Evolutionary conservation across 1,140 invertebrate genomes (phyloP).

Genomic region (Diuraphis noxia): DNA sequence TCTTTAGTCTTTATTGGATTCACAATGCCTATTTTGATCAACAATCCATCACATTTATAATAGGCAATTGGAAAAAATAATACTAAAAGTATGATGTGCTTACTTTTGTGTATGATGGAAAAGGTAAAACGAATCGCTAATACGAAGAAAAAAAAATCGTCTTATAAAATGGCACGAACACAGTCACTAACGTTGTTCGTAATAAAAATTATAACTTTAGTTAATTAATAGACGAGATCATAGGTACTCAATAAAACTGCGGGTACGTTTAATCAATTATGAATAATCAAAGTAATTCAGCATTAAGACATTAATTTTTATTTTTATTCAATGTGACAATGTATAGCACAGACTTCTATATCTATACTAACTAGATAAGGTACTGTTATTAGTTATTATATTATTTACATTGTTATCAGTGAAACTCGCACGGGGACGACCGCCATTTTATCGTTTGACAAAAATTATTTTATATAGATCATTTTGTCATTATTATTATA

Average conservation of each 20-base stretch:
- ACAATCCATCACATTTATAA: neutral
- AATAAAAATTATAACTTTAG: too few relatives aligned
- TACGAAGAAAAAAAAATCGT: neutral
- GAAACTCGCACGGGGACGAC: too few relatives aligned
- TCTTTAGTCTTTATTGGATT: neutral
- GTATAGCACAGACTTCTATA: too few relatives aligned
- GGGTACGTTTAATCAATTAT: neutral
- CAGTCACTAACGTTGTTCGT: neutral
- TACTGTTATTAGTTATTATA: too few relatives aligned
- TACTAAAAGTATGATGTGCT: neutral
- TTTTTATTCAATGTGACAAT: too few relatives aligned
- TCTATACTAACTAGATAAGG: too few relatives aligned
- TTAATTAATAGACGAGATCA: neutral
- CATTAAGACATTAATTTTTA: neutral
- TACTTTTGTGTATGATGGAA: neutral
- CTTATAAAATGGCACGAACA: neutral
- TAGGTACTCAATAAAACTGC: neutral
- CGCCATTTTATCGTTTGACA: too few relatives aligned
- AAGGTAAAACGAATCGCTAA: neutral
- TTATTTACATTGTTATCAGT: too few relatives aligned
- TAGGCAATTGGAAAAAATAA: neutral
- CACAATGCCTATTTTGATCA: neutral
- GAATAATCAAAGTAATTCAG: neutral
- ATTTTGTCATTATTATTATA: too few relatives aligned
- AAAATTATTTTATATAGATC: too few relatives aligned